Conservation (phyloP, 2,888 invertebrate genomes). For the Idaea dimidiata region DNA sequence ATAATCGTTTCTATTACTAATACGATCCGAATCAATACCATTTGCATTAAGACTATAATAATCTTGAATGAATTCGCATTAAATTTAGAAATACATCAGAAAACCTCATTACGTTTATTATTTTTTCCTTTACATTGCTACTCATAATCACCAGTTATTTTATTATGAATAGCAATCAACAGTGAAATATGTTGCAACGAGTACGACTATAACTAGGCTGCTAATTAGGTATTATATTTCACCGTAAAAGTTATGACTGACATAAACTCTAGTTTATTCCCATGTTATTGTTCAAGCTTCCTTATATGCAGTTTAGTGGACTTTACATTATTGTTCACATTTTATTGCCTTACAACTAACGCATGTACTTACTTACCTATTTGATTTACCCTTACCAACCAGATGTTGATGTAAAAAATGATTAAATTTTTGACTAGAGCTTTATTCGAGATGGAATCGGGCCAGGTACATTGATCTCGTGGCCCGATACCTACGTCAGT, state of each 20-base stretch:
- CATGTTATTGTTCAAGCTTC: slow-evolving; percentile 35
- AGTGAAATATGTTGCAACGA: slow-evolving; percentile 35
- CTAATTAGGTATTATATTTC: slow-evolving; percentile 43
- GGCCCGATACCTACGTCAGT: slow-evolving; percentile 9
- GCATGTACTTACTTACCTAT: slow-evolving; percentile 17
- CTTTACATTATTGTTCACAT: slow-evolving; percentile 15
- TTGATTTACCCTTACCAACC: slow-evolving; percentile 9
- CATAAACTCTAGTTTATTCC: slow-evolving; percentile 27
- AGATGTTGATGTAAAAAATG: slow-evolving; percentile 3
- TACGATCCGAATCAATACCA: too few relatives aligned
- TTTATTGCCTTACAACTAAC: slow-evolving; percentile 17
- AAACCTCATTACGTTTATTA: neutral
- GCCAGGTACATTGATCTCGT: slow-evolving; percentile 17
- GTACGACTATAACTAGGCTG: slow-evolving; percentile 38
- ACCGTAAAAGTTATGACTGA: slow-evolving; percentile 37
- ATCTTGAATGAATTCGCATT: too few relatives aligned
- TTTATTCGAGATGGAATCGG: slow-evolving; percentile 15
- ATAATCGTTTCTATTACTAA: too few relatives aligned
- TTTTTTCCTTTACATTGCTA: slow-evolving; percentile 25
- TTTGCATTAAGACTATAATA: too few relatives aligned
- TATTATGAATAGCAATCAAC: slow-evolving; percentile 38
- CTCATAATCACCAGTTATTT: slow-evolving; percentile 33
- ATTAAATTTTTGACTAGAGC: slow-evolving; percentile 14
- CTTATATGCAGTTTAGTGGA: slow-evolving; percentile 26
- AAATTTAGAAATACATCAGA: neutral